Base-by-base conservation (phyloP, 2,888 invertebrate genomes). In the Polydrusus pterygomalis region DNA sequence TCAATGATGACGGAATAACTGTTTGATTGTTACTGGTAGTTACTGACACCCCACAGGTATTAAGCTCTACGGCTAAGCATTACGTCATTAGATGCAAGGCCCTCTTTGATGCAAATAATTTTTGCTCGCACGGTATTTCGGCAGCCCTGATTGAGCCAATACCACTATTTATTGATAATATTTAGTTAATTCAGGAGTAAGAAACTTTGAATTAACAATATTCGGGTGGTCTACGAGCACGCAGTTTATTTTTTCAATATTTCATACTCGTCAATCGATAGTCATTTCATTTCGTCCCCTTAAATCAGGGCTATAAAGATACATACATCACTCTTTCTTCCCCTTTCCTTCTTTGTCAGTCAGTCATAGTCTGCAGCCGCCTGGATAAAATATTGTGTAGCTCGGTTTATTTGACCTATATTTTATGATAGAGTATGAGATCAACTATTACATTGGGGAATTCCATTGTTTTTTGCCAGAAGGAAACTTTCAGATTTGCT, bases 341-440 rank as follows among this genome's bases (percentile, higher is more conserved):
- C 40, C 11, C 10, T 17, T 15, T 60, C 38, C 11, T 11, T 60
- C 38, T 38, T 60, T 17, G 38, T 10, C 38, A 60, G 58, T 60
- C 58, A 60, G 58, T 38, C 38, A 60, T 60, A 38, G 38, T 60
- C 38, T 60, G 38, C 58, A 60, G 47, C 30, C 64, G 34, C 2
- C 30, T 1, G 64, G 47, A 8, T 64, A 64, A 64, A 47, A 64
- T 64, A 64, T 64, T 47, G 25, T 34, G 25, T n/a, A 45, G 45
- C 40, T 49, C 47, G 34, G 64, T 49, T 64, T 64, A 47, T 64
- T 47, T 64, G 64, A 34, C 47, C 64, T 34, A 64, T 17, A 64
- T 64, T 30, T 30, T 64, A n/a, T 34, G 64, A 64, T 47, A 34
- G 47, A 58, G 40, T 18, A 68, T 38, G 17, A 40, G 51, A 54